These are phyloP conservation scores for Phrynocephalus guinanensis DNA, from an alignment of 2,797 vertebrate genomes.

Conservation along the genomic window DNA sequence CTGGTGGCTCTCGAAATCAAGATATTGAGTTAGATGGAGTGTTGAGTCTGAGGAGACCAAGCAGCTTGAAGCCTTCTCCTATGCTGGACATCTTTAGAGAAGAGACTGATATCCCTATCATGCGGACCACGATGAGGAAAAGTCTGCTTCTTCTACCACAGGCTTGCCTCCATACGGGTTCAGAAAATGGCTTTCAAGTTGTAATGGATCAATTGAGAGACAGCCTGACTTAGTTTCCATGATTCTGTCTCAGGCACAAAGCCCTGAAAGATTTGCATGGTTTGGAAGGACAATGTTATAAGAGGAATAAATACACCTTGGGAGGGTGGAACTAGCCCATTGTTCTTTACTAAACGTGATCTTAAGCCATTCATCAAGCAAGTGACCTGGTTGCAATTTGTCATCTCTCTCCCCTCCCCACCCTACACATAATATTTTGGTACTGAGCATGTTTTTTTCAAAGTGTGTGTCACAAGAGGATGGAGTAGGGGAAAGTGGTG, in stretches of 20 bases:
- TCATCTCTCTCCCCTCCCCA: background rate
- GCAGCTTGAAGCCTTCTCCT: background rate
- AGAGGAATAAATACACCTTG: no score
- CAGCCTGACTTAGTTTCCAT: no score
- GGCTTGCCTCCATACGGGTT: no score
- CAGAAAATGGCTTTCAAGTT: no score
- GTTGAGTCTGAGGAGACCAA: background rate
- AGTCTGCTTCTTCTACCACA: no score
- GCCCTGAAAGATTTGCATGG: no score
- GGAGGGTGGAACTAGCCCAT: background rate
- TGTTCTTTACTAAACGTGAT: constrained; percentile 18
- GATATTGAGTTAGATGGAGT: background rate
- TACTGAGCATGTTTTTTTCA: constrained; percentile 15
- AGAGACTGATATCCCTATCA: no score
- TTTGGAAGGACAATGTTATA: no score
- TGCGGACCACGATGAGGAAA: no score
- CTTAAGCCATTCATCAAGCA: constrained; percentile 5
- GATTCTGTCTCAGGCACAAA: no score
- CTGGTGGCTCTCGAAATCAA: background rate
- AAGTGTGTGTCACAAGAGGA: constrained; percentile 50
- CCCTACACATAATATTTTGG: background rate
- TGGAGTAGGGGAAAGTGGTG: constrained; percentile 42
- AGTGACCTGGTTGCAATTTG: constrained; percentile 2
- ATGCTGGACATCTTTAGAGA: background rate
- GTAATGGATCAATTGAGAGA: no score